Evolutionary conservation across 2,797 vertebrate genomes (phyloP).

Genomic region (Mastacembelus armatus): DNA sequence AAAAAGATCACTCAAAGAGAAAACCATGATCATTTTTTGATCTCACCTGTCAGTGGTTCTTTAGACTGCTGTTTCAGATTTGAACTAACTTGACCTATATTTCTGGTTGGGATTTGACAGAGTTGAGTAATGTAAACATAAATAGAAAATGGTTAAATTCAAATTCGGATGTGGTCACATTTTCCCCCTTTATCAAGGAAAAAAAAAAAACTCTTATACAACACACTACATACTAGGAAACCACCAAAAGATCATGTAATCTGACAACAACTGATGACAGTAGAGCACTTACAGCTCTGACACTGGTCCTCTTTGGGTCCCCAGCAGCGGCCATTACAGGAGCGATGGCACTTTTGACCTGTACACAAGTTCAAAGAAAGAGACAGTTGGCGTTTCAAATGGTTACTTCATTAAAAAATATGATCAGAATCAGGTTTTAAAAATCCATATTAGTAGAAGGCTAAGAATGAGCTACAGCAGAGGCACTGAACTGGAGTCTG

Average conservation of each 20-base stretch:
- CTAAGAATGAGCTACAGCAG: conserved; percentile 3
- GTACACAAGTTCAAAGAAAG: conserved; percentile 46
- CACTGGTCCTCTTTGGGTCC: conserved; percentile 93
- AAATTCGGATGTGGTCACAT: too few relatives aligned
- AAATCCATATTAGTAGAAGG: conserved; percentile 6
- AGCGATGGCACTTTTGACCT: conserved; percentile 95
- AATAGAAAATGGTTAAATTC: not conserved
- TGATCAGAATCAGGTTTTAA: conserved; percentile 2
- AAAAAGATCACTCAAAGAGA: too few relatives aligned
- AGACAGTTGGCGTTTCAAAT: conserved; percentile 25
- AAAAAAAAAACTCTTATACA: too few relatives aligned
- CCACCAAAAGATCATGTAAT: not conserved
- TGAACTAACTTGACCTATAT: too few relatives aligned
- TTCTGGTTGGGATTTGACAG: too few relatives aligned
- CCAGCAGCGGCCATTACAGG: conserved; percentile 96
- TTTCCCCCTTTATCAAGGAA: too few relatives aligned
- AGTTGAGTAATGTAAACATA: not conserved
- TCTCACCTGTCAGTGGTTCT: too few relatives aligned
- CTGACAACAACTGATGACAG: not conserved
- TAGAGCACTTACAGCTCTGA: conserved; percentile 92
- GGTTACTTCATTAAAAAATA: conserved; percentile 8
- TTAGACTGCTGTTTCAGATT: not conserved
- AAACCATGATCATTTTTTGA: not conserved
- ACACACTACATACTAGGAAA: not conserved
- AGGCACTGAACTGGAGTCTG: conserved; percentile 8